These are phyloP conservation scores for Cygnus olor DNA, from an alignment of 2,797 vertebrate genomes.

Conservation along the genomic window DNA sequence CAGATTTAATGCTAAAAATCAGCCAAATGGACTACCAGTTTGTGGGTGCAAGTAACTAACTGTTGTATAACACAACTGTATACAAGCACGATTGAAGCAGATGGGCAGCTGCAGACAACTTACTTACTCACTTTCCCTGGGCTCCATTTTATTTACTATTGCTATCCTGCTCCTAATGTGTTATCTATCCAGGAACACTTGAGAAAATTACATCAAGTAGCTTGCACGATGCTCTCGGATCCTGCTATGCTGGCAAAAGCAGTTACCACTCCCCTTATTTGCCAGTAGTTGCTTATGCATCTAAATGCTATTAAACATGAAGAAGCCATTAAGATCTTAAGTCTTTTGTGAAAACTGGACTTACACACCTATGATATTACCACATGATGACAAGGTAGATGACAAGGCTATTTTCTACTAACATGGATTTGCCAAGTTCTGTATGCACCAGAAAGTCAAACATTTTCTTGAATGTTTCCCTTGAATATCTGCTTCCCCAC, in stretches of 20 bases:
- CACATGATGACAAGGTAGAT: neutral
- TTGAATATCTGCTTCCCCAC: neutral
- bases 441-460: neutral
- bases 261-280: neutral
- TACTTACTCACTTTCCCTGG: neutral
- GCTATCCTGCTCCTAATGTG: neutral
- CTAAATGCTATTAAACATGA: neutral
- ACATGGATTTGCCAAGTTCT: neutral
- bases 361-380: neutral
- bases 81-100: neutral
- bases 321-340: neutral
- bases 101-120: neutral
- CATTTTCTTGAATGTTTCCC: neutral
- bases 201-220: neutral
- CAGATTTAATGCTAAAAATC: neutral
- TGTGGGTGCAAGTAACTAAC: neutral
- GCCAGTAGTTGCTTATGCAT: neutral
- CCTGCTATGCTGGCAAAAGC: neutral
- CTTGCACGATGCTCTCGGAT: neutral
- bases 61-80: neutral
- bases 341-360: neutral
- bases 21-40: neutral
- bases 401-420: neutral
- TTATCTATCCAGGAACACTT: neutral
- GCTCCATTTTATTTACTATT: neutral